Percentiles rank a stretch among this genome's conserved stretches.
Conservation (phyloP, 2,113 vertebrate genomes). For the Colinus virginianus region DNA sequence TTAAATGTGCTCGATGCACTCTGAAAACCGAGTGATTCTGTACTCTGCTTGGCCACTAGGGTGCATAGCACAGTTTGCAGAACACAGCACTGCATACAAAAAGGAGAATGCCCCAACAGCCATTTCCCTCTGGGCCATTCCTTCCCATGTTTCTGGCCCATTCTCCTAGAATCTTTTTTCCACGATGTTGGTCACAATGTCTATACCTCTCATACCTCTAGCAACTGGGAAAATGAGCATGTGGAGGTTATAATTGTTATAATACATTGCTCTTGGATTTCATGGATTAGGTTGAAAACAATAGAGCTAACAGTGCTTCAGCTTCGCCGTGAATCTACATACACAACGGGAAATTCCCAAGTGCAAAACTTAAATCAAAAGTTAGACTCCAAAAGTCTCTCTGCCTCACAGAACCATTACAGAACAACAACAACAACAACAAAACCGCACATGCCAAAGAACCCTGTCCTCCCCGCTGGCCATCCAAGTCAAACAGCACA, state of each 20-base stretch:
- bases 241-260: neutral
- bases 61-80: neutral
- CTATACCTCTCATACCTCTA: neutral
- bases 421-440: neutral
- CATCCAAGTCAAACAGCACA: neutral
- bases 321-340: accelerated
- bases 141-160: neutral
- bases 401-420: neutral
- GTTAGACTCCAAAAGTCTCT: neutral
- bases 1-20: constrained; percentile 60
- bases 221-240: neutral
- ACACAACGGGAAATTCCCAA: neutral
- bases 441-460: neutral
- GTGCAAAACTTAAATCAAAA: neutral
- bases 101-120: neutral
- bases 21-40: constrained; percentile 53
- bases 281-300: neutral
- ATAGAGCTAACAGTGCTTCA: neutral
- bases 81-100: neutral
- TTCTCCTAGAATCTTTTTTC: neutral
- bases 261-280: neutral
- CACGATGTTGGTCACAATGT: neutral
- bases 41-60: constrained; percentile 42
- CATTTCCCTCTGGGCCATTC: neutral
- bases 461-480: neutral